Evolutionary conservation across 2,113 vertebrate species (phyloP).

Genomic region (Progne subis): DNA sequence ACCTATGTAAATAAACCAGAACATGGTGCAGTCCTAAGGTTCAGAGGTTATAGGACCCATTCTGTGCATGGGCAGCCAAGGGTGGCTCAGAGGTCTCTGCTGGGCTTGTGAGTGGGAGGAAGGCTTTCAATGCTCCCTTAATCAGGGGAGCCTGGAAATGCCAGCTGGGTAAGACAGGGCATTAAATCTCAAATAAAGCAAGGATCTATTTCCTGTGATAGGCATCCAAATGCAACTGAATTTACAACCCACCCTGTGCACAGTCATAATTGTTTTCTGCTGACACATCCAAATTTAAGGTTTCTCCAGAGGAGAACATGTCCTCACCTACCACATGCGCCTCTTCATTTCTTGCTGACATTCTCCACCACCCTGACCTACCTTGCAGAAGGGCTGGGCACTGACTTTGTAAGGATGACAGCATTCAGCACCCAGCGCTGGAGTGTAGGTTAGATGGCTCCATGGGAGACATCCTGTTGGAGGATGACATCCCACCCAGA

Average conservation of each 20-base stretch:
- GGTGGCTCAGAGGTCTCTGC: neutral
- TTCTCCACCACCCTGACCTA: too few species aligned
- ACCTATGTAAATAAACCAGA: neutral
- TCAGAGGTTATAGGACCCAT: neutral
- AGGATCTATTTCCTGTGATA: neutral
- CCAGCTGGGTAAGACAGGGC: neutral
- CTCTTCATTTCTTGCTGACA: neutral
- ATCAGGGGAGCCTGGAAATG: neutral
- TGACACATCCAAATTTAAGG: neutral
- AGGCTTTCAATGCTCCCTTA: neutral
- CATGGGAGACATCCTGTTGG: neutral
- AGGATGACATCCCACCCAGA: slow-evolving; percentile 8
- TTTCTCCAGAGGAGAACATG: neutral
- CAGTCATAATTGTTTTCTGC: neutral
- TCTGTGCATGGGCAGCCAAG: neutral
- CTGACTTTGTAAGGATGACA: neutral
- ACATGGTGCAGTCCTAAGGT: neutral
- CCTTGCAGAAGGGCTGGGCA: neutral
- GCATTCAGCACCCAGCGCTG: neutral
- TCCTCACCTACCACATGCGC: neutral
- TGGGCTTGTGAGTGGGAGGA: neutral
- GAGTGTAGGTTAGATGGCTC: neutral
- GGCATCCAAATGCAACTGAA: rapidly evolving
- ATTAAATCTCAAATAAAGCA: neutral
- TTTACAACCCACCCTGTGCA: neutral